Conservation (phyloP, 2,888 invertebrate genomes). For the Catocala sponsa region DNA sequence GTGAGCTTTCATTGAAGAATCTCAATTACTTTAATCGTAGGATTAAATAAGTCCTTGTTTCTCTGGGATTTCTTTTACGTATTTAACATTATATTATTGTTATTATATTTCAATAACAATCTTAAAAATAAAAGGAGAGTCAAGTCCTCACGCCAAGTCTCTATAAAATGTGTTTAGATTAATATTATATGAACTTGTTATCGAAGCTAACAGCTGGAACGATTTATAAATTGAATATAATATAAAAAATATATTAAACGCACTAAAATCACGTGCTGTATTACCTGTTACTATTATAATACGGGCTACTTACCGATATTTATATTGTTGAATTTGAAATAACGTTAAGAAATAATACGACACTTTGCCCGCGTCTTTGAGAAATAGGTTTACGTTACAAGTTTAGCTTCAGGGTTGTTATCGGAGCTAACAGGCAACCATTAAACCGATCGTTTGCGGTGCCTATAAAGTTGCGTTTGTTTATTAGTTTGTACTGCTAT, state of each 20-base stretch:
- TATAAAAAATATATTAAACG: not conserved
- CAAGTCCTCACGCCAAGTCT: too few relatives aligned
- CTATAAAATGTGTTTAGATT: too few relatives aligned
- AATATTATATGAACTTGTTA: not conserved
- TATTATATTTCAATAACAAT: too few relatives aligned
- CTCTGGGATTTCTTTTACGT: too few relatives aligned
- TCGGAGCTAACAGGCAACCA: conserved; percentile 15
- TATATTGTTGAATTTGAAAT: not conserved
- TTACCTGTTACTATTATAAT: not conserved
- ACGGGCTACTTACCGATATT: conserved; percentile 2
- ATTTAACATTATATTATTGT: too few relatives aligned
- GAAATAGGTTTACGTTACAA: not conserved
- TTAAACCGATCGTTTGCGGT: conserved; percentile 17
- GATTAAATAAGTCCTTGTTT: too few relatives aligned
- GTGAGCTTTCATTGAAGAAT: too few relatives aligned
- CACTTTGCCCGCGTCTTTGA: not conserved
- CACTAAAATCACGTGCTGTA: not conserved
- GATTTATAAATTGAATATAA: not conserved
- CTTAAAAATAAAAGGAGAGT: too few relatives aligned
- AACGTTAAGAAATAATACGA: conserved; percentile 2
- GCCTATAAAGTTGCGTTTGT: conserved; percentile 13
- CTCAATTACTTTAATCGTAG: too few relatives aligned
- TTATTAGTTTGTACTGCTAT: conserved; percentile 18
- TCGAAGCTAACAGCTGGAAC: not conserved
- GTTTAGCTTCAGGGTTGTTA: conserved; percentile 9